Evolutionary conservation across 2,888 invertebrate species (phyloP), one percentile per base, ranked within the genome.

Genomic region (Sthenelais limicola): DNA sequence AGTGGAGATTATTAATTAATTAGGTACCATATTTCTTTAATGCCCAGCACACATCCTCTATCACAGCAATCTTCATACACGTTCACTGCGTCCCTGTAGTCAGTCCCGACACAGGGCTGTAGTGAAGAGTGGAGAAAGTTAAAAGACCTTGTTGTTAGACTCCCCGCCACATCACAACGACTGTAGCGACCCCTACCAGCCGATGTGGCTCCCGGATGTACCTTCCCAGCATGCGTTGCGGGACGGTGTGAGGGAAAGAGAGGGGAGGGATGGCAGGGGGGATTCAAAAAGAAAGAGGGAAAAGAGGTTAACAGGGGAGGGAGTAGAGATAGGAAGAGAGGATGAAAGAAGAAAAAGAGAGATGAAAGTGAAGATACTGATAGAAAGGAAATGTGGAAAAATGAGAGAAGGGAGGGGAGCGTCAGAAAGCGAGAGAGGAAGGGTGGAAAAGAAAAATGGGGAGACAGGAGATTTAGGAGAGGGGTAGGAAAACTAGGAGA

Each of bases 111-210:
- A n/a, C n/a, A n/a, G n/a, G n/a, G n/a, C n/a, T n/a, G n/a, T n/a
- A n/a, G n/a, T n/a, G n/a, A n/a, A n/a, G n/a, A n/a, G n/a, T n/a
- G n/a, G n/a, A n/a, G n/a, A n/a, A n/a, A n/a, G n/a, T n/a, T n/a
- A n/a, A n/a, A n/a, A n/a, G n/a, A n/a, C n/a, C n/a, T n/a, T n/a
- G n/a, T n/a, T n/a, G n/a, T n/a, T n/a, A n/a, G n/a, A n/a, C n/a
- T n/a, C n/a, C n/a, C n/a, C n/a, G n/a, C n/a, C n/a, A n/a, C n/a
- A n/a, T n/a, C n/a, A n/a, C n/a, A n/a, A n/a, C n/a, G n/a, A n/a
- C n/a, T n/a, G 32, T 56, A 35, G 56, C 56, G 56, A 32, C 56
- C 56, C 56, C 56, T 28, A 21, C 56, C n/a, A 35, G 56, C 33
- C 30, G 56, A 56, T 32, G 56, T 28, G 56, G 56, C 56, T 56